These are phyloP conservation scores for Peromyscus californicus DNA, from an alignment of 2,113 vertebrate species.

Conservation along the genomic window DNA sequence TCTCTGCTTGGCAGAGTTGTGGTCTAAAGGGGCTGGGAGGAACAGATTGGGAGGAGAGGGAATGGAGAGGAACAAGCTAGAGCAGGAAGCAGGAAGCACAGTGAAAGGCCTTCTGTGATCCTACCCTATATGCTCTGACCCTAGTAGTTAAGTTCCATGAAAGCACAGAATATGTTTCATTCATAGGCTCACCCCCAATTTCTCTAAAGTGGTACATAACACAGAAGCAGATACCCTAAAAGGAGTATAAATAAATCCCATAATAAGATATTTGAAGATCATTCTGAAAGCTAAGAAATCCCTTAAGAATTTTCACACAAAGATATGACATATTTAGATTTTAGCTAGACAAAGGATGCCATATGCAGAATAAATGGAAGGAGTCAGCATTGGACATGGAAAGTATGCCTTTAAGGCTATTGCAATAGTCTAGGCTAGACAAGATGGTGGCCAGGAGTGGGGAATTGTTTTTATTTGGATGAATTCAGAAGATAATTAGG, in stretches of 20 bases:
- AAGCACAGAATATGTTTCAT: background rate
- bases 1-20: background rate
- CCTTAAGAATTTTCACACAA: conserved; percentile 34
- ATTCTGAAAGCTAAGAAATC: conserved; percentile 29
- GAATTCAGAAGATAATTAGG: conserved; percentile 4
- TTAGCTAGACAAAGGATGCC: background rate
- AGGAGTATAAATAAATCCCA: background rate
- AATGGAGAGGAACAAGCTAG: background rate
- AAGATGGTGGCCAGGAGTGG: background rate
- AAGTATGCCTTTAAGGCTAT: too few relatives aligned
- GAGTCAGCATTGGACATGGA: background rate
- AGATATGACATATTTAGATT: background rate
- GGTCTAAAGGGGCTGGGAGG: background rate
- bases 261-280: background rate
- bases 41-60: background rate
- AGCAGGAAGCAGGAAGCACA: background rate
- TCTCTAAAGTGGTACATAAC: background rate
- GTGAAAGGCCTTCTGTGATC: background rate
- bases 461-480: background rate
- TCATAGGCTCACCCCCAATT: background rate
- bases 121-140: background rate
- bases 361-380: background rate
- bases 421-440: background rate
- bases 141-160: background rate
- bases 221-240: background rate